phyloP scores from a whole-genome alignment of 1,140 invertebrate species.

The Polypedilum vanderplanki region DNA sequence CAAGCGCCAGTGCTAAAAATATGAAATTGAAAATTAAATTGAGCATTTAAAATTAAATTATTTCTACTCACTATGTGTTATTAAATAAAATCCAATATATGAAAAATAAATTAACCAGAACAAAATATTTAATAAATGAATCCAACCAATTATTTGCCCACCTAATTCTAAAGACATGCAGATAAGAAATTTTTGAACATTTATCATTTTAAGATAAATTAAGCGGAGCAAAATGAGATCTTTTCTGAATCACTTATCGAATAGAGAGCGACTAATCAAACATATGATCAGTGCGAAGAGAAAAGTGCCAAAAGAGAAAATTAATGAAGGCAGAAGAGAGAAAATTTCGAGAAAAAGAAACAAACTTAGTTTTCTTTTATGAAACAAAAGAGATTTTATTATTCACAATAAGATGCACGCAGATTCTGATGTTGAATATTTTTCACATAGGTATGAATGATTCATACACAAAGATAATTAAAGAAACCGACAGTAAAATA shows the following conservation, averaged over 20 bases:
- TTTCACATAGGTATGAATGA: too few relatives aligned
- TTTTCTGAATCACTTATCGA: not conserved
- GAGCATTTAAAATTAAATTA: not conserved
- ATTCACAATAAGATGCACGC: too few relatives aligned
- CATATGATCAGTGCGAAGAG: not conserved
- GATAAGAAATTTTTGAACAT: not conserved
- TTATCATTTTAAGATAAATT: conserved; percentile 1
- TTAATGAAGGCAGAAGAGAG: too few relatives aligned
- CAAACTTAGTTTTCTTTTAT: too few relatives aligned
- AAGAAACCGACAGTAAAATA: too few relatives aligned
- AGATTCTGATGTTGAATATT: too few relatives aligned
- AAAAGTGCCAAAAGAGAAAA: not conserved
- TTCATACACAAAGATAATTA: too few relatives aligned
- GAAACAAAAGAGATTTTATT: too few relatives aligned
- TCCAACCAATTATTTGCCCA: not conserved
- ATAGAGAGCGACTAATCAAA: not conserved
- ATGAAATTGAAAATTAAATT: not conserved
- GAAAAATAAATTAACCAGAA: not conserved
- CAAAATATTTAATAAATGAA: not conserved
- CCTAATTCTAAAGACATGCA: not conserved
- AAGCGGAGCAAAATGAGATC: too few relatives aligned
- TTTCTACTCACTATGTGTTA: not conserved
- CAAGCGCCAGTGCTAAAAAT: not conserved
- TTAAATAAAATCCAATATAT: not conserved
- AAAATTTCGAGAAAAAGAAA: not conserved